These are phyloP conservation scores for Harpalus rufipes DNA, from an alignment of 2,888 invertebrate genomes.

Conservation along the genomic window DNA sequence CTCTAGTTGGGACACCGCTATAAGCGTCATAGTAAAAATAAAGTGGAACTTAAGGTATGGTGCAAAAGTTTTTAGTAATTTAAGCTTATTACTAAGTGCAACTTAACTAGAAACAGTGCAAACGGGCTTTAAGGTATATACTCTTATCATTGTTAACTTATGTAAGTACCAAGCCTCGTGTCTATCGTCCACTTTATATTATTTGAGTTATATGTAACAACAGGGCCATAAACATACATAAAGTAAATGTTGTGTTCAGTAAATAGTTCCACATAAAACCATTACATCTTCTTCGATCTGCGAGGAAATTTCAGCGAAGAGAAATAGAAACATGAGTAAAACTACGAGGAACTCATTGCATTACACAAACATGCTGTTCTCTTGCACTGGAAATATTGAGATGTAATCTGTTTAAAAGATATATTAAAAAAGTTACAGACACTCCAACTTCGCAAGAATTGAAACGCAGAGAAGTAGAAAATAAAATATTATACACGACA, in stretches of 20 bases:
- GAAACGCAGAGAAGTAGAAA: not conserved
- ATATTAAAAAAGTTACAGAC: slow-evolving; percentile 26
- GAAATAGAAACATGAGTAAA: slow-evolving; percentile 11
- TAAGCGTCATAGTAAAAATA: too few relatives aligned
- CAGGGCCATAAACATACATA: not conserved
- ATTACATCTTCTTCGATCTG: not conserved
- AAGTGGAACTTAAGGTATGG: too few relatives aligned
- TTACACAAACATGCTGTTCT: slow-evolving; percentile 21
- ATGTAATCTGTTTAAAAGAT: slow-evolving; percentile 30
- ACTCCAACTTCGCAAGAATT: slow-evolving; percentile 1
- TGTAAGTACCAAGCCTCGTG: too few relatives aligned
- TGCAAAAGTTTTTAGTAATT: too few relatives aligned
- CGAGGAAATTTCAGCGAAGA: not conserved
- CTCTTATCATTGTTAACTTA: too few relatives aligned
- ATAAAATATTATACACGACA: slow-evolving; percentile 2
- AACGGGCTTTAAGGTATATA: too few relatives aligned
- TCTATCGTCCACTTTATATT: too few relatives aligned
- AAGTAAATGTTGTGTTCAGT: slow-evolving; percentile 1
- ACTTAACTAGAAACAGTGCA: too few relatives aligned
- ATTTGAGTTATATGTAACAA: not conserved
- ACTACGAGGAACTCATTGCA: slow-evolving; percentile 9
- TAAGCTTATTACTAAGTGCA: too few relatives aligned
- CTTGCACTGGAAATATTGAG: slow-evolving; percentile 14
- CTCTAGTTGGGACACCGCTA: too few relatives aligned
- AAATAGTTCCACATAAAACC: not conserved